Evolutionary conservation across 1,140 invertebrate species (phyloP).

Genomic region (Drusus annulatus): DNA sequence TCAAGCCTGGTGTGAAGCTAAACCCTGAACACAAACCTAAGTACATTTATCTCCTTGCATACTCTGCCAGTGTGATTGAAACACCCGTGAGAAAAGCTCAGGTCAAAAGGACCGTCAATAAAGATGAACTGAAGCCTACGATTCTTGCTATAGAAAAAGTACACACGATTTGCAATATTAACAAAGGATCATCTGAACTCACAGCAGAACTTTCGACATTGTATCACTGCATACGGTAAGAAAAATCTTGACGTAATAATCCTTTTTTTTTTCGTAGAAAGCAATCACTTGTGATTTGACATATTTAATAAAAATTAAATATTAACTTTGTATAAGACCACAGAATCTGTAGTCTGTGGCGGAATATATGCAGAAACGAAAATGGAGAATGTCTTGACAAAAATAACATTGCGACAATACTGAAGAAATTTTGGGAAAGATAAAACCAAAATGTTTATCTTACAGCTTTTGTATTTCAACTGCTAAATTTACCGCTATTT

Average conservation of each 20-base stretch:
- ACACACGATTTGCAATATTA: slow-evolving; percentile 90
- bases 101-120: slow-evolving; percentile 75
- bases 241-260: neutral
- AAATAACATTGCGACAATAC: too few relatives aligned
- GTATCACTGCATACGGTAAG: slow-evolving; percentile 90
- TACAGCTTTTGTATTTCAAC: too few relatives aligned
- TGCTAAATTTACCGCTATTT: too few relatives aligned
- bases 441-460: too few relatives aligned
- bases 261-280: too few relatives aligned
- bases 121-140: slow-evolving; percentile 93
- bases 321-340: too few relatives aligned
- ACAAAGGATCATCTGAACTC: slow-evolving; percentile 93
- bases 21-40: slow-evolving; percentile 98
- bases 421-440: too few relatives aligned
- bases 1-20: slow-evolving; percentile 93
- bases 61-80: slow-evolving; percentile 95
- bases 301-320: too few relatives aligned
- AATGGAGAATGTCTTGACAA: too few relatives aligned
- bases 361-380: too few relatives aligned
- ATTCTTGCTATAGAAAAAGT: slow-evolving; percentile 95
- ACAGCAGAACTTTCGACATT: slow-evolving; percentile 91
- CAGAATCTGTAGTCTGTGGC: too few relatives aligned
- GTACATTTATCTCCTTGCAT: slow-evolving; percentile 96
- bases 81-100: slow-evolving; percentile 81
- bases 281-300: too few relatives aligned